These are phyloP conservation scores for Oryzias curvinotus DNA, from an alignment of 2,113 vertebrate species.

Conservation along the genomic window DNA sequence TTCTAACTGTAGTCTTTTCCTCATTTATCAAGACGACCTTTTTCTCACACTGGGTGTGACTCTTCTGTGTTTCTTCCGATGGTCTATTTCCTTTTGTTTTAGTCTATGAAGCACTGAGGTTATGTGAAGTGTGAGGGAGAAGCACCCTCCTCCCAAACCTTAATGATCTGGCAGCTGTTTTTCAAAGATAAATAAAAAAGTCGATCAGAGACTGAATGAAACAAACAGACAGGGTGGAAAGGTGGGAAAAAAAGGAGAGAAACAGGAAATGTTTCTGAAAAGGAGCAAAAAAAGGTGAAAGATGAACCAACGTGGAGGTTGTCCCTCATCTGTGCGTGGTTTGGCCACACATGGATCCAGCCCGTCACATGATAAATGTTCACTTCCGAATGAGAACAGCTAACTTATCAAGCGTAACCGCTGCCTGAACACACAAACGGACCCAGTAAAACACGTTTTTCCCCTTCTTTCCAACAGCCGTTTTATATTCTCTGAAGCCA, in stretches of 20 bases:
- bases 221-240: neutral
- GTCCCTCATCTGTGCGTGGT: constrained; percentile 24
- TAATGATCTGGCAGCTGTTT: constrained; percentile 19
- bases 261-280: neutral
- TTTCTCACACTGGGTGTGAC: neutral
- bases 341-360: constrained; percentile 12
- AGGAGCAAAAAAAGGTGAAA: constrained; percentile 17
- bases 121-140: constrained; percentile 27
- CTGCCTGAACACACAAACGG: constrained; percentile 1
- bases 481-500: constrained; percentile 17
- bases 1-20: neutral
- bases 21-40: neutral
- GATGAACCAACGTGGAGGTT: constrained; percentile 38
- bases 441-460: neutral
- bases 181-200: constrained; percentile 28
- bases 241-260: neutral
- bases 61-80: neutral
- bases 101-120: neutral
- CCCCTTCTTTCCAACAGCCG: constrained; percentile 18
- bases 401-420: constrained; percentile 25
- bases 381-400: constrained; percentile 17
- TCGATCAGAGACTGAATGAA: constrained; percentile 1
- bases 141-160: constrained; percentile 22
- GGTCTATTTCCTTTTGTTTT: neutral
- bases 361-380: constrained; percentile 40